Evolutionary conservation across 2,797 vertebrate species (phyloP), one percentile per base, ranked within the genome.

Genomic region (Rhyacichthys aspro): DNA sequence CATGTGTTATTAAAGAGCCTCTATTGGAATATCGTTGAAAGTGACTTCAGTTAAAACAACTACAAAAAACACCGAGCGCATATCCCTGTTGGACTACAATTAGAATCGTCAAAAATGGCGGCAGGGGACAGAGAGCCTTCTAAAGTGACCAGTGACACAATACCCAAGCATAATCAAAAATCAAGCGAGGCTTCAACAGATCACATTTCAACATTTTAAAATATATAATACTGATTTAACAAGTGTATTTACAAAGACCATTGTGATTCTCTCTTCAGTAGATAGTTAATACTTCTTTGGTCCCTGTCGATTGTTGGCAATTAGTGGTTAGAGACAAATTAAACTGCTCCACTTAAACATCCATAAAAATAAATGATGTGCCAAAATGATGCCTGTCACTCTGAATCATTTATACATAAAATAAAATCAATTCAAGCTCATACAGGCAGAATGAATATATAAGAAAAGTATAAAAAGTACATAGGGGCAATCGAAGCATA

Each of bases 91-190:
- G 56, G 39, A 75, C 55, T 8, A 37, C 37, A 67, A 15, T 69
- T 45, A 57, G 9, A 66, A 19, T 5, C 37, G 70, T 81, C 56
- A 56, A 69, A n/a, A 78, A 76, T 59, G 23, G 61, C 50, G 66
- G 52, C 52, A 49, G 47, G 60, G 58, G 63, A 44, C 66, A 15
- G 36, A 49, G 23, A 78, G 72, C 59, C 70, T 82, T 87, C 84
- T 90, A 92, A 92, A 93, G 90, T 94, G 90, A 92, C 87, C 77
- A 83, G 90, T 91, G 88, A 85, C 82, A 88, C 67, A 90, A 86
- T 78, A 89, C 83, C 81, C 78, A 87, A 76, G 82, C 9, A 45
- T 70, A 84, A 75, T 79, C 67, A 70, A 80, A 83, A 43, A 80
- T 77, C 55, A 86, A 76, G 68, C 53, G 65, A 78, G 67, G 23